Percentiles rank a stretch among this genome's conserved stretches.
These are phyloP conservation scores for Aphelocoma californica DNA, from an alignment of 2,797 vertebrate genomes.

Conservation along the genomic window DNA sequence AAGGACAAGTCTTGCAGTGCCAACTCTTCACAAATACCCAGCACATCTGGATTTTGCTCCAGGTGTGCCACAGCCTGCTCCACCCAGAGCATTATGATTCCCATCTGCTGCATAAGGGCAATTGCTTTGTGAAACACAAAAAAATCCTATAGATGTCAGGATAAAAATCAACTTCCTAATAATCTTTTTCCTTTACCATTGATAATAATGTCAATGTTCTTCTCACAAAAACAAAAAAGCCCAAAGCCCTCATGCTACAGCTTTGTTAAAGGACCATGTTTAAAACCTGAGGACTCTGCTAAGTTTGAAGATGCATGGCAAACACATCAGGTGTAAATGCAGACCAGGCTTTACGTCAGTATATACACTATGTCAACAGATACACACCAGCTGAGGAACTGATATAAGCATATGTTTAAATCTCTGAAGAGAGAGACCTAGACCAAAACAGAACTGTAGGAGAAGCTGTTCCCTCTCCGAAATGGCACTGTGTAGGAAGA, in stretches of 20 bases:
- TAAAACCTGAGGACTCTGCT: background rate
- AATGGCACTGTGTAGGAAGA: conserved; percentile 49
- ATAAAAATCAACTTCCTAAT: background rate
- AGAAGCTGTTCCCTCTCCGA: conserved; percentile 27
- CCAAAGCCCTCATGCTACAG: background rate
- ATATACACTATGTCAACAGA: background rate
- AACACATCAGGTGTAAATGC: background rate
- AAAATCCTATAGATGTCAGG: background rate
- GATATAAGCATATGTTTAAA: conserved; percentile 18
- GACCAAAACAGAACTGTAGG: conserved; percentile 46
- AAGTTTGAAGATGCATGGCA: background rate
- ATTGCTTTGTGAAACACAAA: background rate
- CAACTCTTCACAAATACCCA: background rate
- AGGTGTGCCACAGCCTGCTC: background rate
- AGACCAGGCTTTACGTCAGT: background rate
- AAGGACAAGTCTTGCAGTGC: background rate
- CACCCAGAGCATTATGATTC: background rate
- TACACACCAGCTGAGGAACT: conserved; percentile 34
- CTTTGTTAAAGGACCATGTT: background rate
- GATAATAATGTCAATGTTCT: background rate
- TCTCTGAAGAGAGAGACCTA: conserved; percentile 61
- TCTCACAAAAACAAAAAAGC: background rate
- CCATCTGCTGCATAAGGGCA: background rate
- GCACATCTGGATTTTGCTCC: background rate
- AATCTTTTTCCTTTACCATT: background rate